Conservation (phyloP, 2,113 vertebrate genomes). For the Tor tambroides region DNA sequence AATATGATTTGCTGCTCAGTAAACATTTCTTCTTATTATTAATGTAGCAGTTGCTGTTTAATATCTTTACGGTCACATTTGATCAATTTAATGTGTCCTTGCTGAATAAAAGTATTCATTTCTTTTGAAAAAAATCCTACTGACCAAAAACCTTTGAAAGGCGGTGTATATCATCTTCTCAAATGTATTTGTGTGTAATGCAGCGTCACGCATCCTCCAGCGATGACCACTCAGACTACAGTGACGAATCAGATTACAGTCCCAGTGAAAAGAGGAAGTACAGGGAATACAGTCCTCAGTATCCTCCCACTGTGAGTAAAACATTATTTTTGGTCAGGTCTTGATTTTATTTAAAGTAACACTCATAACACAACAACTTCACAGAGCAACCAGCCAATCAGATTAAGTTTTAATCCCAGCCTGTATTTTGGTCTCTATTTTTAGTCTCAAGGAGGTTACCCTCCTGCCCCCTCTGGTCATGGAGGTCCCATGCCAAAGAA, state of each 20-base stretch:
- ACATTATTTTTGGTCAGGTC: neutral
- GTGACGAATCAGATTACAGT: slow-evolving; percentile 93
- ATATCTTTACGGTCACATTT: neutral
- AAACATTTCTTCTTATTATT: neutral
- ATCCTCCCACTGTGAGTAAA: slow-evolving; percentile 76
- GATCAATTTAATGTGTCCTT: neutral
- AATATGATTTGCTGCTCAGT: neutral
- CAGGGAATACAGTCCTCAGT: slow-evolving; percentile 90
- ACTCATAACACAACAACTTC: neutral
- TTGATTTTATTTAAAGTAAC: neutral
- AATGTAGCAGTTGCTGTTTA: neutral
- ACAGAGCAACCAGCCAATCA: neutral
- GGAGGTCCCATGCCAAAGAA: slow-evolving; percentile 80
- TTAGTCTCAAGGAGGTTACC: slow-evolving; percentile 85
- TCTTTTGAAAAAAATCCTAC: neutral
- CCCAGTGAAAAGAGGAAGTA: slow-evolving; percentile 92
- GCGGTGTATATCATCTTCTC: neutral
- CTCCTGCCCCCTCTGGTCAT: slow-evolving; percentile 67
- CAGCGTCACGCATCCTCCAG: slow-evolving; percentile 94
- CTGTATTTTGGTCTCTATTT: neutral
- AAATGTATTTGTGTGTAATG: slow-evolving; percentile 39
- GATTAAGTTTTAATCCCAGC: neutral
- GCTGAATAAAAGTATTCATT: neutral
- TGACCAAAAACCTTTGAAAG: neutral
- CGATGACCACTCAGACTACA: slow-evolving; percentile 91